Percentiles rank a stretch among this genome's conserved stretches.
These are phyloP conservation scores for Coleophora flavipennella DNA, from an alignment of 2,888 invertebrate genomes.

Conservation along the genomic window DNA sequence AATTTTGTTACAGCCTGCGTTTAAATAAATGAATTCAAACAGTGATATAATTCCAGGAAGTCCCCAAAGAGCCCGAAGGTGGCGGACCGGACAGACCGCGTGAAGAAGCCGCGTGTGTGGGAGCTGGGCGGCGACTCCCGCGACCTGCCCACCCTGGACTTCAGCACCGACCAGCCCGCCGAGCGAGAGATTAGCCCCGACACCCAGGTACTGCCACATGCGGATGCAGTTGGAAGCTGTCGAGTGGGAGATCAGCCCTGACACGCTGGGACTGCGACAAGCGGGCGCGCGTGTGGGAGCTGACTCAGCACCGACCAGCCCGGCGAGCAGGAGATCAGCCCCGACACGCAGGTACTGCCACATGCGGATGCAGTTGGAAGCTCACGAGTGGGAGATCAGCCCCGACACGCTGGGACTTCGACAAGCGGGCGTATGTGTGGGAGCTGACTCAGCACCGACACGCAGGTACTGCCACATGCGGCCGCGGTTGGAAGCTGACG, in stretches of 20 bases:
- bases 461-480: conserved; percentile 63
- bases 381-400: no score
- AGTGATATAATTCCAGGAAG: conserved; percentile 22
- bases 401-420: conserved; percentile 47
- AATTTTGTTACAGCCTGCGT: no score
- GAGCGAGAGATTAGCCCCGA: conserved; percentile 75
- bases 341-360: conserved; percentile 75
- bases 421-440: conserved; percentile 94
- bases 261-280: conserved; percentile 75
- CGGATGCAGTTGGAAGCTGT: no score
- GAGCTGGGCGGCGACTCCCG: conserved; percentile 85
- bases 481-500: no score
- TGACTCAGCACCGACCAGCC: conserved; percentile 85
- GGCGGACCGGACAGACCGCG: conserved; percentile 75
- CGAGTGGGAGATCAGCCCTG: no score
- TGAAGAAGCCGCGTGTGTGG: conserved; percentile 94
- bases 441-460: conserved; percentile 85
- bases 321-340: conserved; percentile 69
- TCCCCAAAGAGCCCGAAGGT: conserved; percentile 65
- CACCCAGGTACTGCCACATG: conserved; percentile 65
- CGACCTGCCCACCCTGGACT: conserved; percentile 85
- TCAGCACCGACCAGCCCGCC: conserved; percentile 81
- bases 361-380: no score
- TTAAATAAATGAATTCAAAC: no score
- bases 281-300: conserved; percentile 91